Base-by-base conservation (phyloP, 2,888 invertebrate genomes). In the Epistrophella euchroma region DNA sequence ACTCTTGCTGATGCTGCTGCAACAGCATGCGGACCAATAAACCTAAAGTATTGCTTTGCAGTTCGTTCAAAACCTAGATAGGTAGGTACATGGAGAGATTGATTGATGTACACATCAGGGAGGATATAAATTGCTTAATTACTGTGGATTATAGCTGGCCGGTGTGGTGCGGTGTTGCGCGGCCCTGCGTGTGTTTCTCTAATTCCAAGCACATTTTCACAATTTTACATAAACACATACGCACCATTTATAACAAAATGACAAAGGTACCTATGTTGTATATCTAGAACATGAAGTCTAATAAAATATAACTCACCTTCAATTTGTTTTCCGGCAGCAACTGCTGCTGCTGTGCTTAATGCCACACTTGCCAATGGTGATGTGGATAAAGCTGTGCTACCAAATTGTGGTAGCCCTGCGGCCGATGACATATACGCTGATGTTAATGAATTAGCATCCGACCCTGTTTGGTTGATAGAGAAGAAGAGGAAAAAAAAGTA, bases 251-350 rank as follows among this genome's bases (percentile, higher is more conserved):
- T 70, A 62, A 70, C 79, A 40, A 45, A 7, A 25, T 60, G 37
- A 40, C 43, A n/a, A n/a, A n/a, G n/a, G 17, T 22, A 79, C 47
- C 70, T 73, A 62, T 19, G n/a, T n/a, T n/a, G n/a, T n/a, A n/a
- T n/a, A n/a, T n/a, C n/a, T n/a, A n/a, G n/a, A n/a, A 52, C 47
- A 55, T 55, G 15, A 45, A 78, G 56, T 25, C 55, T 62, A 78
- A 71, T 74, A 79, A 73, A 85, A 70, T 66, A 73, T 80, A 28
- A 91, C 91, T 93, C 93, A 96, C 96, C 97, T 95, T 98, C 98
- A 91, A 98, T 96, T 93, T 98, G 98, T 93, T 98, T 98, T 88
- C 96, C 97, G 86, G 97, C 96, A 82, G 96, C 96, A 37, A 96
- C 96, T 62, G 96, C 96, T 70, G 96, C 96, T 76, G 96, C 95